Base-by-base conservation (phyloP, 2,113 vertebrate species). In the Odontesthes bonariensis region DNA sequence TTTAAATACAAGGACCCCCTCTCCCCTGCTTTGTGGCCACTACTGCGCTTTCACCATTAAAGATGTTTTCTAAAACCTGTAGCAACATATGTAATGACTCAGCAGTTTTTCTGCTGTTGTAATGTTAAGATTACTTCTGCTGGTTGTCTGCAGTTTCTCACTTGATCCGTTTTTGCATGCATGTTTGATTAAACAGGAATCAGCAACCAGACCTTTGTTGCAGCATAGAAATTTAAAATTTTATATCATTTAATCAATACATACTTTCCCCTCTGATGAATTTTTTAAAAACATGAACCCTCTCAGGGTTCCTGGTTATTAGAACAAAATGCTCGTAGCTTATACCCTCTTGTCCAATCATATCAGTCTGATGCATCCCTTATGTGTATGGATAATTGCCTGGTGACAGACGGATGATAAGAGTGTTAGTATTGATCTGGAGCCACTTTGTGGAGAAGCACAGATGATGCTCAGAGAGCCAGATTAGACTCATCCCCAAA, bases 391-490 rank as follows among this genome's bases (percentile, higher is more conserved):
- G 68, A 77, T 83, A 75, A 85, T 82, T 56, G 52, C 66, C 56
- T 58, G 40, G 55, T 77, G 62, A 87, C 76, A 71, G 73, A 72
- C 31, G 7, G 61, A 68, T 60, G n/a, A 73, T 79, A 51, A 82
- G 11, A 32, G 62, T 56, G 60, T 53, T 80, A 49, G 61, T 75
- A 86, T 91, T 12, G 77, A 92, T 89, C 59, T 47, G n/a, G 61
- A 62, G 52, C 14, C 65, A 53, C 62, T 51, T 27, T 38, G n/a
- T 13, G 57, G 66, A 72, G 73, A 77, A 11, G 65, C 27, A 27
- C 27, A 27, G 27, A 27, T 27, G 27, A 40, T 9, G 42, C 8
- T 53, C 27, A 14, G 0, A 65, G 42, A 68, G 4, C 13, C 7
- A 52, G 22, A 16, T 52, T 52, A 20, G 10, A 6, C 3, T n/a